Conservation (phyloP, 2,797 vertebrate genomes). For the Notoglanidium macrostoma region DNA sequence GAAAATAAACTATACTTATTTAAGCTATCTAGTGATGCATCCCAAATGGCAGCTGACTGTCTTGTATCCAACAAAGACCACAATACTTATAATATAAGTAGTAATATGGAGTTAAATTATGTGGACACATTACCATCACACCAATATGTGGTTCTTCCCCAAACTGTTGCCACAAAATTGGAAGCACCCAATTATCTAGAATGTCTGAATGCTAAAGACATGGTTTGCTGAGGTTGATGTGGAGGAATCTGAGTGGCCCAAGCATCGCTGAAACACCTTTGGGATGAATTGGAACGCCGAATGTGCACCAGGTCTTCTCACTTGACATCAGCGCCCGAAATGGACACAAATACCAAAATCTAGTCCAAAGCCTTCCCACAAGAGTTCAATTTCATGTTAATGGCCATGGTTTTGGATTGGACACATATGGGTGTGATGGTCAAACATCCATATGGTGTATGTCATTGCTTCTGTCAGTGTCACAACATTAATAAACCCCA, state of each 20-base stretch:
- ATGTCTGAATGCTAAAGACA: not conserved
- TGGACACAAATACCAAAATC: not conserved
- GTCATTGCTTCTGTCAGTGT: conserved; percentile 19
- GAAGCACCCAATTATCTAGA: not conserved
- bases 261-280: not conserved
- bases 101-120: not conserved
- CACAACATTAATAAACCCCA: conserved; percentile 25
- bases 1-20: not conserved
- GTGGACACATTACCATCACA: not conserved
- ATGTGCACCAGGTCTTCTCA: not conserved
- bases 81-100: not conserved
- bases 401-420: not conserved
- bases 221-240: not conserved
- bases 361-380: not conserved
- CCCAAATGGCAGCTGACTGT: not conserved
- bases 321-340: not conserved
- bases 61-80: not conserved
- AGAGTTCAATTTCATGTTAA: not conserved
- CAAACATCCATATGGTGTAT: not conserved
- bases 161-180: not conserved
- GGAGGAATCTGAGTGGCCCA: not conserved
- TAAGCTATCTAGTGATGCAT: not conserved
- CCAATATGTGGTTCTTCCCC: not conserved
- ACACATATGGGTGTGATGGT: not conserved
- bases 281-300: not conserved